Base-by-base conservation (phyloP, 2,888 invertebrate genomes). In the Argynnis bischoffii region DNA sequence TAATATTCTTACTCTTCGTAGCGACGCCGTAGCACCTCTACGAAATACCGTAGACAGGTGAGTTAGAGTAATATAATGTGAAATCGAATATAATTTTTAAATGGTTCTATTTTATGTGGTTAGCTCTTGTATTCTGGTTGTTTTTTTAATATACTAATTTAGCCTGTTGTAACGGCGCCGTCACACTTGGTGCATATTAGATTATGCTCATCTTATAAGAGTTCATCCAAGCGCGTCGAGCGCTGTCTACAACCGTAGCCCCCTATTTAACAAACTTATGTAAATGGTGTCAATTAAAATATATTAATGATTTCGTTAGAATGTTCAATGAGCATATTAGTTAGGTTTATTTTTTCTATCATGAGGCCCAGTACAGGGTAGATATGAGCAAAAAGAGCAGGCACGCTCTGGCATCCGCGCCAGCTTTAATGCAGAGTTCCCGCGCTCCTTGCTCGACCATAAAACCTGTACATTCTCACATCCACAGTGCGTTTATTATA, bases 401-500 rank as follows among this genome's bases (percentile, higher is more conserved):
- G 70, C 68, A 69, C 67, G 78, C 77, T 78, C 75, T 72, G 86
- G 85, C 82, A 85, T 86, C 82, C 80, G 79, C 77, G 79, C 77
- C 76, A 76, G 77, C 76, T 79, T 81, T 79, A 80, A 78, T 79
- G 79, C 78, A 71, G 78, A 80, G 81, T 83, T 82, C 84, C 80
- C 84, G 81, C 82, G 79, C 75, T 75, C 73, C 66, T 64, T 78
- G 77, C 70, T 72, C 72, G 78, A 72, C 81, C 84, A 86, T 90
- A 89, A 89, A 90, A 88, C 85, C 82, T 79, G 81, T 81, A 79
- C 87, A 80, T 84, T 87, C 87, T 83, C 89, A 88, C 87, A 87
- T 85, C 80, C 81, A 82, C 86, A 81, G 84, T 87, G 87, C 85
- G 84, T 87, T 89, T 88, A 89, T 87, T 88, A 88, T 90, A 90